Base-by-base conservation (phyloP, 2,113 vertebrate species). In the Athene cunicularia region DNA sequence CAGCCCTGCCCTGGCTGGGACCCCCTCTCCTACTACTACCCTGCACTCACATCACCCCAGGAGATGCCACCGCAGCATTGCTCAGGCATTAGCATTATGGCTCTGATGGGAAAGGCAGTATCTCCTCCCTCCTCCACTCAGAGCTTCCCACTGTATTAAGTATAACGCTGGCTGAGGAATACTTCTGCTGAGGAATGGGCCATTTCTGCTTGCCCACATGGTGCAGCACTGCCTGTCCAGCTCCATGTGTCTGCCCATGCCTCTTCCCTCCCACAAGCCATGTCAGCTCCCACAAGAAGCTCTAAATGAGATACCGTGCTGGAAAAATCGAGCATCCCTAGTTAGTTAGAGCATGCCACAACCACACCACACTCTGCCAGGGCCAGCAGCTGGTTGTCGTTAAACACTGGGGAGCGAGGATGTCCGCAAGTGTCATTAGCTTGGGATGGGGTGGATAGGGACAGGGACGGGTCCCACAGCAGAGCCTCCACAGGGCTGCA, bases 291-390 rank as follows among this genome's bases (percentile, higher is more conserved):
- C 16, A 4, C 79, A 79, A 71, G 81, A 73, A 76, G 50, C 58
- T 77, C 60, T 87, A 79, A 94, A 91, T 37, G 60, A 2, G 33
- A 86, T 27, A 80, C 50, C 0, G 1, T 0, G 0, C 52, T 84
- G 90, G 88, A 92, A 97, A 93, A 94, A 67, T 56, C 7, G 0
- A 88, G 52, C 73, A 81, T 86, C 91, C 41, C 68, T 35, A 11
- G 20, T 80, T 18, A 85, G 64, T 66, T 9, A 62, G n/a, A 88
- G 47, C 41, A 72, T 13, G 50, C 49, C 0, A 0, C 2, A 13
- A 95, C 91, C 88, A 5, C 96, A 92, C 18, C 0, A 0, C 2
- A 0, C 0, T 0, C 90, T 86, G 91, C 95, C 91, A 95, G 88
- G 60, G 64, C 68, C 0, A 0, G 64, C 96, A 97, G 96, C 92